phyloP scores from a whole-genome alignment of 2,113 vertebrate species.

The Ariopsis seemanni region DNA sequence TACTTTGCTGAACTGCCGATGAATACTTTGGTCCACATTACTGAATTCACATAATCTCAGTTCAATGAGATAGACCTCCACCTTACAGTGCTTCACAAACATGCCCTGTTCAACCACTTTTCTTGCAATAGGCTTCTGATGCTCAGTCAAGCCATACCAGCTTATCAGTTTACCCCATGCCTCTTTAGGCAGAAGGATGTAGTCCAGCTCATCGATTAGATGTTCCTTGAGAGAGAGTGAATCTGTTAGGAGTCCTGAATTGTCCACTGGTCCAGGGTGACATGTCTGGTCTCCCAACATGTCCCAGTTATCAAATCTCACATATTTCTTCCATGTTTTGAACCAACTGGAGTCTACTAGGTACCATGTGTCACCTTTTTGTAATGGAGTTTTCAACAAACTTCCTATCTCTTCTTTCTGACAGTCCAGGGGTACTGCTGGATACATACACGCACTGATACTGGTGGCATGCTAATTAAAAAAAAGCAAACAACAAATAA shows the following conservation, averaged over 20 bases:
- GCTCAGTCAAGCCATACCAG: slow-evolving; percentile 89
- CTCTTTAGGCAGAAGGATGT: slow-evolving; percentile 92
- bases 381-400: neutral
- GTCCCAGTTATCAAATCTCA: slow-evolving; percentile 97
- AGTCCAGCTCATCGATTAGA: slow-evolving; percentile 96
- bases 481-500: neutral
- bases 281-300: slow-evolving; percentile 94
- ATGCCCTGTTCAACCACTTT: slow-evolving; percentile 97
- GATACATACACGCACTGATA: neutral
- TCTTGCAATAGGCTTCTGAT: slow-evolving; percentile 91
- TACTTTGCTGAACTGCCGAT: slow-evolving; percentile 38
- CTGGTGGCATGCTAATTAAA: neutral
- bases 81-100: slow-evolving; percentile 98
- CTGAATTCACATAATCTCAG: slow-evolving; percentile 93
- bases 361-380: slow-evolving; percentile 72
- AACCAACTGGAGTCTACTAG: slow-evolving; percentile 97
- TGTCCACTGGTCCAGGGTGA: slow-evolving; percentile 95
- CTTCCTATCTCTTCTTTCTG: neutral
- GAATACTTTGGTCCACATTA: slow-evolving; percentile 91
- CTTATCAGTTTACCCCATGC: slow-evolving; percentile 96
- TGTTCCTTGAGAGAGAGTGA: slow-evolving; percentile 92
- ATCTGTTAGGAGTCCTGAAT: slow-evolving; percentile 90
- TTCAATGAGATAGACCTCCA: slow-evolving; percentile 96
- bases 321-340: slow-evolving; percentile 99
- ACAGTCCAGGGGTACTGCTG: neutral